Evolutionary conservation across 2,888 invertebrate genomes (phyloP).

Genomic region (Drosophila kokeensis): DNA sequence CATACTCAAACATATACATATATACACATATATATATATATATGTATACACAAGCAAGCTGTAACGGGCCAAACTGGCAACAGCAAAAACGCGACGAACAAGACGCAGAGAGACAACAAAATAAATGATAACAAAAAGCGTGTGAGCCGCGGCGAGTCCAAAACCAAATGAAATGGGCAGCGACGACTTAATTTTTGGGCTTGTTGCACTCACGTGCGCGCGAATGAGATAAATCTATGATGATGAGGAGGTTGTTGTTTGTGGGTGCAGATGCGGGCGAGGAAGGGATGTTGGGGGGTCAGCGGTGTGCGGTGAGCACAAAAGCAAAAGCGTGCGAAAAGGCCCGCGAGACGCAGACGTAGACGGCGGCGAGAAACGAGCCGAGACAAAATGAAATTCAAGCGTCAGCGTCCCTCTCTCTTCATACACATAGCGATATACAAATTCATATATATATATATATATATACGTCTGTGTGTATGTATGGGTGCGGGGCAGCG

Average conservation of each 20-base stretch:
- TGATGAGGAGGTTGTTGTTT: slow-evolving; percentile 43
- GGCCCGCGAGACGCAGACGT: slow-evolving; percentile 50
- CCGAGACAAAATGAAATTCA: slow-evolving; percentile 51
- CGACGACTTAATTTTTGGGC: slow-evolving; percentile 67
- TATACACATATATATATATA: neutral
- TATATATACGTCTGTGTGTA: neutral
- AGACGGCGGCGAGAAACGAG: slow-evolving; percentile 41
- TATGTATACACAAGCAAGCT: slow-evolving; percentile 29
- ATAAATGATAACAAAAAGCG: slow-evolving; percentile 52
- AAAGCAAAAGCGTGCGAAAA: slow-evolving; percentile 72
- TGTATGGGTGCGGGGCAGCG: slow-evolving; percentile 45
- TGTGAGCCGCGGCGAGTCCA: slow-evolving; percentile 23
- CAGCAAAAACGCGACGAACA: slow-evolving; percentile 18
- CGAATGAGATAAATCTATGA: slow-evolving; percentile 78
- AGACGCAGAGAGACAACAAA: slow-evolving; percentile 39
- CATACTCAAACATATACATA: neutral
- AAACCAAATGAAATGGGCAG: slow-evolving; percentile 49
- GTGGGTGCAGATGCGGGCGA: slow-evolving; percentile 39
- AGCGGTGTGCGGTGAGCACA: slow-evolving; percentile 9
- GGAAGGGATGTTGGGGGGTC: neutral
- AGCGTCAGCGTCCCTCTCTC: slow-evolving; percentile 42
- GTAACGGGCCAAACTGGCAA: slow-evolving; percentile 53
- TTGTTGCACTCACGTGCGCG: slow-evolving; percentile 75
- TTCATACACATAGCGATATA: slow-evolving; percentile 1
- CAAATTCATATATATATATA: neutral